Base-by-base conservation (phyloP, 2,888 invertebrate species). In the Zygaena filipendulae region DNA sequence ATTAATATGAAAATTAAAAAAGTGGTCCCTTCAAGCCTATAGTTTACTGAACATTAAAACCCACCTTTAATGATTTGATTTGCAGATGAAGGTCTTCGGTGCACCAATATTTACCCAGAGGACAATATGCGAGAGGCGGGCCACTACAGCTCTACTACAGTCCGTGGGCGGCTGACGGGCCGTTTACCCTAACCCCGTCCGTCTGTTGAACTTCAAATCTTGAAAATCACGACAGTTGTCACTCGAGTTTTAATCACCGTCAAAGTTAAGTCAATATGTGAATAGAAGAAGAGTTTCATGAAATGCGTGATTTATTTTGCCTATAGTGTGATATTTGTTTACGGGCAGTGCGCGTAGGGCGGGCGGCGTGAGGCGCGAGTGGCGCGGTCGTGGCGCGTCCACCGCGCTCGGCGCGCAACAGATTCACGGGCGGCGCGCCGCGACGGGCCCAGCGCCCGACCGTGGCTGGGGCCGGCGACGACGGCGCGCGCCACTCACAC, bases 371-470 rank as follows among this genome's bases (percentile, higher is more conserved):
- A 42, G 33, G 43, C 33, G 39, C 36, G 32, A 36, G 49, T 13
- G 34, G 29, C 24, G 28, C 33, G 39, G 24, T 32, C 42, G 45
- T 38, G 45, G 55, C 59, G 67, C 74, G 67, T 59, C 57, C 53
- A 58, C 61, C 62, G 68, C 68, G 68, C 59, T 59, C 69, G 57
- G 60, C 66, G 74, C 67, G 72, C 70, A 67, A 67, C 70, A 70
- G 71, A 62, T 68, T 57, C 48, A 40, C 45, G 48, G 47, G 48
- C 45, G 45, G 49, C 49, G 37, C 38, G 40, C 32, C 30, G 40
- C 41, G 41, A 39, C 42, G 41, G 54, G 57, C 59, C 60, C 59
- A 60, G 61, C 63, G 63, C 59, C 57, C 49, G 52, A 49, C 50
- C 39, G 49, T 43, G 45, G 38, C 38, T 38, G 37, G 36, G 35